Base-by-base conservation (phyloP, 2,113 vertebrate species). In the Trematomus loennbergii region DNA sequence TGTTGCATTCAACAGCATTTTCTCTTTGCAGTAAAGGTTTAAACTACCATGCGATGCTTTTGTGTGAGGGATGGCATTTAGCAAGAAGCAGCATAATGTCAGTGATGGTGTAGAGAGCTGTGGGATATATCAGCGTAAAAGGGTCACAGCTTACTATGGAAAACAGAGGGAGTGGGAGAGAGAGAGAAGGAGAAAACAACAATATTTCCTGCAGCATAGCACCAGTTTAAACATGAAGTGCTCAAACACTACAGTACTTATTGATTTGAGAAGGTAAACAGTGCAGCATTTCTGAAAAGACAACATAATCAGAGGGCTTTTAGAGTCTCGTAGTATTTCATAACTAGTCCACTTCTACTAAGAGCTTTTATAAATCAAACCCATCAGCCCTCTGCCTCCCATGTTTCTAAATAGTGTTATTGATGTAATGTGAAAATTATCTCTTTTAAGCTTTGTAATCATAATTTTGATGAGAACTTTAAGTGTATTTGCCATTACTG, bases 181-280 rank as follows among this genome's bases (percentile, higher is more conserved):
- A 11, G 17, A 7, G 15, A 59, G 29, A 57, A 50, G 17, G 67
- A n/a, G 17, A 52, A 48, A 52, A 60, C 25, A 62, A 18, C 18
- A 13, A 20, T 46, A 16, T 66, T 75, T 73, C 12, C 13, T 49
- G 46, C 48, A 79, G 13, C 1, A 65, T 20, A 54, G 46, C 70
- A 69, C 13, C 48, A 25, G 33, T 68, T 49, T 33, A 58, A 85
- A 67, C 36, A 70, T 22, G 68, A 71, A 43, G 15, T 20, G 22
- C 60, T 58, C 8, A 62, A 45, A 18, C n/a, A 50, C 20, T 52
- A 49, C 36, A 43, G n/a, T 63, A 13, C 29, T 16, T 67, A 79
- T 73, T 78, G 72, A 65, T 79, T 81, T 50, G n/a, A 65, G 22
- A 71, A 45, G 50, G 76, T 81, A 66, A 79, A 70, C 60, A 72